Conservation (phyloP, 1,140 invertebrate species). For the Goniozus legneri region DNA sequence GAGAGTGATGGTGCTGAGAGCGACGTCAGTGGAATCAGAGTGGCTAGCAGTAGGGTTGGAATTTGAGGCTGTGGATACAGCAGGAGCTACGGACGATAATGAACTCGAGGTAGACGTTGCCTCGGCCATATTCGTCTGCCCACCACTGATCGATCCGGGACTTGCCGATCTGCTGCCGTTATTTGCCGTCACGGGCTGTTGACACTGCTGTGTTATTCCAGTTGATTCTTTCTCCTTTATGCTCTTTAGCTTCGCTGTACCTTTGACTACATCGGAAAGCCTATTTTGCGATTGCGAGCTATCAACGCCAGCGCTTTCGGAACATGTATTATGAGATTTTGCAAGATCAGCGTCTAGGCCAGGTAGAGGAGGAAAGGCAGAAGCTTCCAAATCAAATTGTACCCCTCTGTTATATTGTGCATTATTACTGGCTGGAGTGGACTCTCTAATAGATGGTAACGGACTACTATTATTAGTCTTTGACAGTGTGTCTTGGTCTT, state of each 20-base stretch:
- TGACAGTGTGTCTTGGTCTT: slow-evolving; percentile 45
- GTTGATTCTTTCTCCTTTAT: slow-evolving; percentile 44
- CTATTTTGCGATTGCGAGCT: slow-evolving; percentile 56
- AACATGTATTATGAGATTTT: slow-evolving; percentile 38
- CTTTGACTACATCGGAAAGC: slow-evolving; percentile 79
- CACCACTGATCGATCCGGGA: slow-evolving; percentile 36
- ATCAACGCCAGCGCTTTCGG: slow-evolving; percentile 31
- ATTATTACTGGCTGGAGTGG: slow-evolving; percentile 27
- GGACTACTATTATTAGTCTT: slow-evolving; percentile 33
- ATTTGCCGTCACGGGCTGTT: slow-evolving; percentile 18
- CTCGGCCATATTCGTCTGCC: slow-evolving; percentile 5
- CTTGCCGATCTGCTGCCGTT: slow-evolving; percentile 48
- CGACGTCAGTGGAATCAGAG: slow-evolving; percentile 46
- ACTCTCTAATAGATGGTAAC: slow-evolving; percentile 42
- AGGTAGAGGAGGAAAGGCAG: slow-evolving; percentile 79
- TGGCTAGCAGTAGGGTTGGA: slow-evolving; percentile 45
- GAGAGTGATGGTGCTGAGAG: slow-evolving; percentile 53
- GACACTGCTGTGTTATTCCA: slow-evolving; percentile 21
- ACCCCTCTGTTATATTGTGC: slow-evolving; percentile 50
- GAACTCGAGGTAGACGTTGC: slow-evolving; percentile 6
- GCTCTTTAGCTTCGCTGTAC: slow-evolving; percentile 62
- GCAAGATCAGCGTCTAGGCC: slow-evolving; percentile 52
- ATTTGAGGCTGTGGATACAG: slow-evolving; percentile 41
- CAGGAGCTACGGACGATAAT: slow-evolving; percentile 15
- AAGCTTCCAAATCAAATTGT: slow-evolving; percentile 77